Percentiles rank a stretch among this genome's conserved stretches.
These are phyloP conservation scores for Tortrix viridana DNA, from an alignment of 2,888 invertebrate species.

Conservation along the genomic window DNA sequence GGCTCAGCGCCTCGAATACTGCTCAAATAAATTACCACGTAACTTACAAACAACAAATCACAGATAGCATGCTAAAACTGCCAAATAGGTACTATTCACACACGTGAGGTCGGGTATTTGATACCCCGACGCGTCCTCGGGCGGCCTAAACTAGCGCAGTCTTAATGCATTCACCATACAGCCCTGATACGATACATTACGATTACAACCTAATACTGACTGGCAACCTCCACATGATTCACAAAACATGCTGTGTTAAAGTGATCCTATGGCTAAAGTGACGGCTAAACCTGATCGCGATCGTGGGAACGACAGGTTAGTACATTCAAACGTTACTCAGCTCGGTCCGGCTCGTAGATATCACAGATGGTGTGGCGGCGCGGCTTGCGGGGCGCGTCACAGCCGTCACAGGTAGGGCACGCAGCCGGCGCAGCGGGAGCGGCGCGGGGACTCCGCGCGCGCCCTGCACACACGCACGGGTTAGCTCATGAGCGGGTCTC, in stretches of 20 bases:
- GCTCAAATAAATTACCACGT: constrained; percentile 64
- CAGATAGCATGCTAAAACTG: constrained; percentile 76
- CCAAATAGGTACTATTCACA: constrained; percentile 45
- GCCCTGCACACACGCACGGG: constrained; percentile 80
- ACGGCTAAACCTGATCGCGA: constrained; percentile 38
- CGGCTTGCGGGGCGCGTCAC: constrained; percentile 40
- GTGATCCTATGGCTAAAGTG: background rate
- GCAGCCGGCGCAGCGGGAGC: constrained; percentile 75
- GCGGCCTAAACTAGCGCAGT: constrained; percentile 74
- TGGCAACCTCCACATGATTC: constrained; percentile 28
- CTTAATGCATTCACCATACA: constrained; percentile 71
- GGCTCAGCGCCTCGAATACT: constrained; percentile 45
- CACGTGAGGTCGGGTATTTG: constrained; percentile 30
- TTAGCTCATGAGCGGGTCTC: constrained; percentile 83
- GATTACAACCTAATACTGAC: constrained; percentile 63
- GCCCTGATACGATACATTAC: constrained; percentile 48
- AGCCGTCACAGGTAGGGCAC: constrained; percentile 77
- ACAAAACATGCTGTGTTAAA: constrained; percentile 27
- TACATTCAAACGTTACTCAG: constrained; percentile 71
- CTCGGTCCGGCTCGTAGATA: constrained; percentile 67
- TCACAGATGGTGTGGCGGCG: constrained; percentile 72
- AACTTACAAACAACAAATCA: constrained; percentile 78
- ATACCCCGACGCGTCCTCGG: constrained; percentile 33
- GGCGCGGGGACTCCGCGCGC: constrained; percentile 73
- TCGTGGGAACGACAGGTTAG: constrained; percentile 55